Evolutionary conservation across 2,113 vertebrate genomes (phyloP), one percentile per base, ranked within the genome.

Genomic region (Hipposideros armiger): DNA sequence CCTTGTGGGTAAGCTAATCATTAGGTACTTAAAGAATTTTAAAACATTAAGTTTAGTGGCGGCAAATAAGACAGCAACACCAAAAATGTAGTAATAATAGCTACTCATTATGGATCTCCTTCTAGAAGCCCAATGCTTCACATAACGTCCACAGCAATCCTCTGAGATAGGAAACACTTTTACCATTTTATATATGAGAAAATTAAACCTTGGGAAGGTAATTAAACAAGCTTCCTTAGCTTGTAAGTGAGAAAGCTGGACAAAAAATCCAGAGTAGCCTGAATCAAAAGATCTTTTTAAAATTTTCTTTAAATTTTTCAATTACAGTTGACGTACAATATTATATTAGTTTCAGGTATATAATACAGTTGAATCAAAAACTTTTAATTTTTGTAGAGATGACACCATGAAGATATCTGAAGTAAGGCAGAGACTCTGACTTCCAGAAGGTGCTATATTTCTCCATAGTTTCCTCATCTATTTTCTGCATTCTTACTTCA

Each of bases 261-360:
- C 77, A 88, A 66, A 50, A 94, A 95, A 82, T 32, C 32, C 17
- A 72, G 74, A 82, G 69, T 87, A n/a, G 28, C 76, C 69, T 81
- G 30, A 88, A 56, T 90, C 2, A 58, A 81, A 94, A 96, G 47
- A 6, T 76, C 32, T 73, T 24, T 78, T 28, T 9, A 56, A 78
- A 36, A 20, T 20, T 77, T 54, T 78, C 0, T 64, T 54, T 50
- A 50, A 50, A 74, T 30, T 77, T 56, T 36, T 56, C 19, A 80
- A 40, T 40, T 58, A 80, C 11, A 58, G 22, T 24, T 78, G 20
- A 24, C 74, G 36, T 78, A 13, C 32, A 78, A 78, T 56, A 36
- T 40, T 80, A 26, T 58, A 80, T 58, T 58, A 80, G 52, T 58
- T 56, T 80, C 77, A 58, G 52, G 52, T 80, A 7, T 28, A 80